Base-by-base conservation (phyloP, 2,113 vertebrate species). In the Speoplatyrhinus poulsoni region DNA sequence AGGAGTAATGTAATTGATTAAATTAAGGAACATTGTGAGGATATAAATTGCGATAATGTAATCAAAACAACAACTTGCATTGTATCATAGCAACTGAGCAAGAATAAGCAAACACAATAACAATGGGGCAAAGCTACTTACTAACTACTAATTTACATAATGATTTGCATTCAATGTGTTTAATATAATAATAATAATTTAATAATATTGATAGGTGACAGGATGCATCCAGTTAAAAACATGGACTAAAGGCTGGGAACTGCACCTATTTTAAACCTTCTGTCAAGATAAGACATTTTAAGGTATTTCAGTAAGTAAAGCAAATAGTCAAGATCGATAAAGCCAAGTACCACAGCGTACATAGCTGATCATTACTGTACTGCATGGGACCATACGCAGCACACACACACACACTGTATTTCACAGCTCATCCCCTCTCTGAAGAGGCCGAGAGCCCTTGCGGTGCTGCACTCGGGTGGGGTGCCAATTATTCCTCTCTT, bases 291-390 rank as follows among this genome's bases (percentile, higher is more conserved):
- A n/a, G 54, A 71, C 58, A 59, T 6, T 41, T 41, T 41, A 6
- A 41, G 36, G 36, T 41, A 41, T 7, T 41, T 41, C 6, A 41
- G 7, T 1, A 41, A 41, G 7, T 41, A 8, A 8, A 6, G 36
- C 36, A 41, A 8, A 41, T 41, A 41, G 5, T 41, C 7, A 8
- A 8, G 36, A 41, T 41, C 7, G 36, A 41, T 41, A 26, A 26
- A 26, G 36, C 36, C 36, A 41, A 41, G 7, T 6, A 41, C 36
- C 36, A 41, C 36, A 5, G 36, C 7, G 36, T 41, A 41, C 4
- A 41, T 71, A 60, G 58, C 77, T 66, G 73, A 67, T 67, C 57
- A 69, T 72, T 36, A 50, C 70, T 82, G 68, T 50, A 54, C 60
- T 61, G 50, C 65, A 58, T 1, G 8, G 65, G 52, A 67, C 32